Evolutionary conservation across 1,140 invertebrate species (phyloP), one percentile per base, ranked within the genome.

Genomic region (Heliconius congener): DNA sequence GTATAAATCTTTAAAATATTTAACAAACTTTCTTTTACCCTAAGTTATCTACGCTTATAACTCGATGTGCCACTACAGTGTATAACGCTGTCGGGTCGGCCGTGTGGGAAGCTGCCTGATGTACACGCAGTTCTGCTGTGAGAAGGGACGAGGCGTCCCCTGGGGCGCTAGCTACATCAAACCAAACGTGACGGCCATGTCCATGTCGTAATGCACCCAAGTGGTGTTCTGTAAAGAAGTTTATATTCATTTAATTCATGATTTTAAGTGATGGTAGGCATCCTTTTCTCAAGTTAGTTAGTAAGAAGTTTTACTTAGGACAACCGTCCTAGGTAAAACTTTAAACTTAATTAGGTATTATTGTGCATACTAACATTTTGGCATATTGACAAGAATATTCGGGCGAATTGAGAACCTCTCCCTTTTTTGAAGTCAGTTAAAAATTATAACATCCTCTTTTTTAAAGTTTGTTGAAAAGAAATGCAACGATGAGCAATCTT

Each of bases 91-190:
- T 82, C 8, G 94, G 93, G 52, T 93, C 87, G 18, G 85, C 90
- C 0, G 88, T 88, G 27, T 90, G 88, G 8, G 88, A 83, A 1
- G 90, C 81, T 0, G 93, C 96, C 83, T 98, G 97, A 90, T 97
- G 99, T 2, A 99, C 94, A 57, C 98, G 95, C 18, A 99, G 92
- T 92, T 99, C 98, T 1, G 98, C 98, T 71, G 97, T 97, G 5
- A 94, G 84, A 42, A 98, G 96, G 27, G 99, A 96, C 9, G 96
- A 96, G 85, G 98, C 97, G 77, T 96, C 97, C 6, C 95, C 90
- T 3, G 97, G 96, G 9, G 99, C 96, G 87, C 99, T 98, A 6
- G 96, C 96, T 11, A 98, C 97, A 90, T 99, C 98, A 91, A 99
- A 99, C 97, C 97, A 99, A 19, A 99, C 96, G 60, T 97, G 96